Conservation (phyloP, 1,140 invertebrate genomes). For the Sycobia sp. region DNA sequence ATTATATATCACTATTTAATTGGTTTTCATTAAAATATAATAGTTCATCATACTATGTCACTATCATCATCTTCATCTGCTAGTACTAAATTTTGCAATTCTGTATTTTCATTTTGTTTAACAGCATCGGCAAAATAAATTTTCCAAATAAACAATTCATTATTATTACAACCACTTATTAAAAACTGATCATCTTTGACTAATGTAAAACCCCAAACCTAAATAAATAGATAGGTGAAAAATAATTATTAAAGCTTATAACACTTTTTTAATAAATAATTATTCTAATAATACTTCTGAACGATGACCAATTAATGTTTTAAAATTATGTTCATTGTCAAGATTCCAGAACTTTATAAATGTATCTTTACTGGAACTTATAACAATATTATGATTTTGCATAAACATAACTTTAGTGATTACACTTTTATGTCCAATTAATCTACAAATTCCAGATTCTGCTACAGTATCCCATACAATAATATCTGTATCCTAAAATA, state of each 20-base stretch:
- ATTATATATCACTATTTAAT: too few relatives aligned
- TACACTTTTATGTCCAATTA: slow-evolving; percentile 90
- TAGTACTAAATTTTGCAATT: slow-evolving; percentile 51
- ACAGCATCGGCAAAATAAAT: slow-evolving; percentile 51
- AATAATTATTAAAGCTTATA: background rate
- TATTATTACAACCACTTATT: slow-evolving; percentile 84
- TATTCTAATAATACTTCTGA: slow-evolving; percentile 66
- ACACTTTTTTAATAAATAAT: slow-evolving; percentile 3
- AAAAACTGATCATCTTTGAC: slow-evolving; percentile 80
- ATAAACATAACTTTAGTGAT: slow-evolving; percentile 90
- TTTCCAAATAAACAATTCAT: slow-evolving; percentile 84
- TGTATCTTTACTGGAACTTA: slow-evolving; percentile 92
- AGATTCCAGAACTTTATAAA: slow-evolving; percentile 98
- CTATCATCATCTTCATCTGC: slow-evolving; percentile 67
- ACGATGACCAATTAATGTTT: slow-evolving; percentile 83
- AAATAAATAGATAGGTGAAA: slow-evolving; percentile 34
- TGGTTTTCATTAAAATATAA: too few relatives aligned
- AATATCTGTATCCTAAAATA: slow-evolving; percentile 83
- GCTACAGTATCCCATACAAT: slow-evolving; percentile 94
- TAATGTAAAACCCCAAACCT: slow-evolving; percentile 87
- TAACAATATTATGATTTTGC: slow-evolving; percentile 74
- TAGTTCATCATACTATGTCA: slow-evolving; percentile 59
- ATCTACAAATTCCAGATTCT: slow-evolving; percentile 84
- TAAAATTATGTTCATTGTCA: slow-evolving; percentile 93
- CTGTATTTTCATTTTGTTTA: slow-evolving; percentile 57